Evolutionary conservation across 2,888 invertebrate genomes (phyloP).

Genomic region (Hofmannophila pseudospretella): DNA sequence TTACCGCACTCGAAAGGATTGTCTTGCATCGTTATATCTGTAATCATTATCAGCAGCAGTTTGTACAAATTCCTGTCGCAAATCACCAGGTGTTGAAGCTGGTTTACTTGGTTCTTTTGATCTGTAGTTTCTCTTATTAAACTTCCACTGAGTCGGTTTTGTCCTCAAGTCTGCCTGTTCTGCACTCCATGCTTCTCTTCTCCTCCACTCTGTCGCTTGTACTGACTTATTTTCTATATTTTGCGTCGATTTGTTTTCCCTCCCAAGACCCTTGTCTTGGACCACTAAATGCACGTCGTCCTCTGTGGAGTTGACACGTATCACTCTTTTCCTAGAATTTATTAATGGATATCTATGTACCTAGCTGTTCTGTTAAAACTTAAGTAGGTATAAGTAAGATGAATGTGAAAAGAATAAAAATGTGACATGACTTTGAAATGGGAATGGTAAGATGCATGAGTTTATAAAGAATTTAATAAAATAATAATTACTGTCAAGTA

Average conservation of each 20-base stretch:
- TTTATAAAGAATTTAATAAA: no score
- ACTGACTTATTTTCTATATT: constrained; percentile 84
- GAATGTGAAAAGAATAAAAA: constrained; percentile 11
- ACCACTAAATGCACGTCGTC: constrained; percentile 86
- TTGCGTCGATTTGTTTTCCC: constrained; percentile 87
- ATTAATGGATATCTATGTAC: constrained; percentile 76
- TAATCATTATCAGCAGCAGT: constrained; percentile 68
- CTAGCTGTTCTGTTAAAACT: constrained; percentile 50
- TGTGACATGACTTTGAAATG: not conserved
- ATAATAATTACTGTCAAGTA: no score
- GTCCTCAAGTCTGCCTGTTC: constrained; percentile 83
- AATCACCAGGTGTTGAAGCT: constrained; percentile 65
- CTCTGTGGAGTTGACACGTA: constrained; percentile 85
- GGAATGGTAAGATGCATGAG: not conserved
- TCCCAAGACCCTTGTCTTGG: constrained; percentile 83
- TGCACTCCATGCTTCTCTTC: constrained; percentile 92
- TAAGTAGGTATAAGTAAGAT: constrained; percentile 4
- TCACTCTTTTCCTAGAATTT: constrained; percentile 85
- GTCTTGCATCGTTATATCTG: constrained; percentile 61
- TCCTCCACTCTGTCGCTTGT: constrained; percentile 86
- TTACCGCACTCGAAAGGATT: constrained; percentile 63
- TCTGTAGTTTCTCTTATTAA: constrained; percentile 81
- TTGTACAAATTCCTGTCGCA: constrained; percentile 68
- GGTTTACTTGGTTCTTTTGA: constrained; percentile 72
- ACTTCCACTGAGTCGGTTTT: constrained; percentile 85